Base-by-base conservation (phyloP, 2,888 invertebrate species). In the Agrochola lychnidis region DNA sequence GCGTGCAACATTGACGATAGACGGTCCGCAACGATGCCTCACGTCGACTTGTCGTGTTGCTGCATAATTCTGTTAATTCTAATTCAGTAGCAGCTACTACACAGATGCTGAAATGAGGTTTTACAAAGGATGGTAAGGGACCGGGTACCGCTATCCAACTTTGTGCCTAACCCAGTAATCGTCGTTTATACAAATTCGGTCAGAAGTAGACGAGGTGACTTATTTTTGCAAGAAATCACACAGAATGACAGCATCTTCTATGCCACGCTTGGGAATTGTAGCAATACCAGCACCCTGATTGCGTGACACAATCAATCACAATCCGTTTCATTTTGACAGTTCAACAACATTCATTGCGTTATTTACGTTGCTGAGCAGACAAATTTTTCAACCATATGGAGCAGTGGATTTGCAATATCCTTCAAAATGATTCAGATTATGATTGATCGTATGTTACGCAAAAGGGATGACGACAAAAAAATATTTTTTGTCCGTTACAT, bases 1-100 rank as follows among this genome's bases (percentile, higher is more conserved):
- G 83, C 87, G 87, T 75, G 78, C 76, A 75, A 81, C 81, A 79
- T 85, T 83, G 79, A 80, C 70, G 67, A 70, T 63, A 82, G 71
- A 80, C 83, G 56, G 82, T 82, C 79, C 79, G 78, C 85, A 76
- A 77, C 78, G 82, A 45, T 78, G 82, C 70, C 25, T 69, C 71
- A 25, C 73, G 71, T 61, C 56, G 71, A 74, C 76, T 81, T 77
- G 75, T 51, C 68, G 71, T 70, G 64, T 73, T 67, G 62, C 78
- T 82, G 73, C 64, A 85, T 85, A 77, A 77, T 84, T 76, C 63
- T 45, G 76, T 71, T 63, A 61, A 76, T 68, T 76, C 57, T 77
- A 74, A 77, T 72, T 72, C 62, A 59, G 69, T 53, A 16, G 10
- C 12, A 72, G 48, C 40, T 64, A 61, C 51, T 40, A 25, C 6